Conservation (phyloP, 92 coral and sea anemone genomes). For the Phymanthus crucifer region DNA sequence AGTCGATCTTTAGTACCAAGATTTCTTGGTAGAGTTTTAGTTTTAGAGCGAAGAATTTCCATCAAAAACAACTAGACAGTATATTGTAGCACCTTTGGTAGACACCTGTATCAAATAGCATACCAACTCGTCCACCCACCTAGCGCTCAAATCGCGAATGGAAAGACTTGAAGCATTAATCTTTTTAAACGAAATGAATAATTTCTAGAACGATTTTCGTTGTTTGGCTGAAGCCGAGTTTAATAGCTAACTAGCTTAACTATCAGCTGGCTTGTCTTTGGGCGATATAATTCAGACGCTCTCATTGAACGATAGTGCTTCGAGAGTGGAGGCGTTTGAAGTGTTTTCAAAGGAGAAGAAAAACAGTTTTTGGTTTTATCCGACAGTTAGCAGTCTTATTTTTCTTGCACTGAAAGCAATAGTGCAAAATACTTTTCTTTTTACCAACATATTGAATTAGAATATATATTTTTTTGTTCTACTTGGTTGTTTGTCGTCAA, state of each 20-base stretch:
- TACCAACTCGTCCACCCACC: not conserved
- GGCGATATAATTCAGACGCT: not conserved
- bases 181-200: not conserved
- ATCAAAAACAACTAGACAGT: not conserved
- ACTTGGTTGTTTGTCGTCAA: no score
- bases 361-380: not conserved
- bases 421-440: not conserved
- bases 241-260: not conserved
- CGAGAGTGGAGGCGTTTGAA: constrained; percentile 5
- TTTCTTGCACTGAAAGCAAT: not conserved
- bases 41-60: not conserved
- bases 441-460: not conserved
- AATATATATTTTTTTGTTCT: no score
- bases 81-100: not conserved
- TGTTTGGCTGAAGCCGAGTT: not conserved
- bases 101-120: constrained; percentile 5
- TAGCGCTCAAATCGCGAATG: not conserved
- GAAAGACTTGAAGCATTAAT: not conserved
- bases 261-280: not conserved
- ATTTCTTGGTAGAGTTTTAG: not conserved
- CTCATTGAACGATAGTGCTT: not conserved
- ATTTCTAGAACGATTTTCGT: not conserved
- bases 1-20: not conserved
- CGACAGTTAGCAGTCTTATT: not conserved
- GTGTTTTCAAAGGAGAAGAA: not conserved